These are phyloP conservation scores for Colaptes auratus DNA, from an alignment of 2,113 vertebrate genomes.

Conservation along the genomic window DNA sequence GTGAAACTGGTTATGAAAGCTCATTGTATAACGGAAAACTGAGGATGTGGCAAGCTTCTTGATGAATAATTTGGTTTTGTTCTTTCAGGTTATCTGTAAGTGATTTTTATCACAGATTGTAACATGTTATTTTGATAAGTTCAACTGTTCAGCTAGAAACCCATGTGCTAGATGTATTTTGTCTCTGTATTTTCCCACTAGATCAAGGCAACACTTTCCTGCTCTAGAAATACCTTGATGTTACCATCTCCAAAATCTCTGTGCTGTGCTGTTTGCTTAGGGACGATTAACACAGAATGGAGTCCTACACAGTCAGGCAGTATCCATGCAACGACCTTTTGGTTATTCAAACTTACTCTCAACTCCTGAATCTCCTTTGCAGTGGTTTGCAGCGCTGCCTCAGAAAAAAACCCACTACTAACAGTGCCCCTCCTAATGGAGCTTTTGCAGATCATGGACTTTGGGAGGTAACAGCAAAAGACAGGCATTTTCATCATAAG, in stretches of 20 bases:
- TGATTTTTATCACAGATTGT: conserved; percentile 19
- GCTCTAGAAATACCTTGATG: not conserved
- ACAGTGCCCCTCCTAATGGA: not conserved
- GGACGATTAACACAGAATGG: not conserved
- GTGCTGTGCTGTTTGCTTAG: not conserved
- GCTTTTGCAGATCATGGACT: not conserved
- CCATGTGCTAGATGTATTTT: not conserved
- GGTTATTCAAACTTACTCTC: not conserved
- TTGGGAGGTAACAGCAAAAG: not conserved
- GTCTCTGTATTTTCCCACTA: not conserved
- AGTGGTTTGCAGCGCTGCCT: not conserved
- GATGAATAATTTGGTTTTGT: conserved; percentile 50
- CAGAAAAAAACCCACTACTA: not conserved
- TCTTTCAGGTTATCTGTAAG: conserved; percentile 39
- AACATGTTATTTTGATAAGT: not conserved
- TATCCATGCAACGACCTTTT: not conserved
- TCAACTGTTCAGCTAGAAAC: not conserved
- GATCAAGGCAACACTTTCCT: not conserved
- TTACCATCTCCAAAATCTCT: not conserved
- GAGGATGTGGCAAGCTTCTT: conserved; percentile 64
- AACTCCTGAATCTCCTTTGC: not conserved
- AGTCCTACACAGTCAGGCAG: not conserved
- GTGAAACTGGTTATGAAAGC: conserved; percentile 62
- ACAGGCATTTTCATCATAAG: not conserved
- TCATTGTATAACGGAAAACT: conserved; percentile 21